Conservation (phyloP, 2,113 vertebrate genomes). For the Solenodon paradoxus region DNA sequence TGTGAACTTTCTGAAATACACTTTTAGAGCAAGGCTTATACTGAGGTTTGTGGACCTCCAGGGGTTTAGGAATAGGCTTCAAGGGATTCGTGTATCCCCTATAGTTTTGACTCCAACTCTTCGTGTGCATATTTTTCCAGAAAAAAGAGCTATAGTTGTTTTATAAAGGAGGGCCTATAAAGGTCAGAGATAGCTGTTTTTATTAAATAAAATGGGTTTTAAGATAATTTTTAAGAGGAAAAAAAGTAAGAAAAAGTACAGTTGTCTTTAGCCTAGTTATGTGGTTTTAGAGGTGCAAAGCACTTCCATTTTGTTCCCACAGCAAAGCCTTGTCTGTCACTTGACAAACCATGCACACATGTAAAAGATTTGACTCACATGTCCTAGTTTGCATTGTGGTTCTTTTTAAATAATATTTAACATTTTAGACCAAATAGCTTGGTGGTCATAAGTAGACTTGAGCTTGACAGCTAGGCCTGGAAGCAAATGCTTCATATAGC, state of each 20-base stretch:
- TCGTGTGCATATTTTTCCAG: background rate
- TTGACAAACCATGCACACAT: background rate
- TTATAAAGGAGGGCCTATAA: background rate
- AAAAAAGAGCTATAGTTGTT: background rate
- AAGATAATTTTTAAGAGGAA: background rate
- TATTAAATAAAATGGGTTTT: slow-evolving; percentile 11
- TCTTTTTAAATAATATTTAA: slow-evolving; percentile 15
- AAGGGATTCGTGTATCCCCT: background rate
- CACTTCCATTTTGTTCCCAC: slow-evolving; percentile 16
- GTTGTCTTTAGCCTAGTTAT: background rate
- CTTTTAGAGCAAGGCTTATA: background rate
- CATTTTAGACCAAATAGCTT: background rate
- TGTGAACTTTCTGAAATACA: background rate
- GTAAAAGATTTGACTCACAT: background rate
- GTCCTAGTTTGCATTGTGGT: background rate
- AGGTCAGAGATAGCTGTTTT: background rate
- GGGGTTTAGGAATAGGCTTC: background rate
- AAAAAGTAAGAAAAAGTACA: background rate
- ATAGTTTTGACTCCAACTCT: background rate
- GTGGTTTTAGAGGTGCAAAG: background rate
- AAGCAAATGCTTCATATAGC: background rate
- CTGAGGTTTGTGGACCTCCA: background rate
- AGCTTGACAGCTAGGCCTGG: background rate
- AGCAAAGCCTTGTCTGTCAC: background rate
- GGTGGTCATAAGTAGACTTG: background rate